Evolutionary conservation across 1,140 invertebrate genomes (phyloP).

Genomic region (Drosophila baimaii): DNA sequence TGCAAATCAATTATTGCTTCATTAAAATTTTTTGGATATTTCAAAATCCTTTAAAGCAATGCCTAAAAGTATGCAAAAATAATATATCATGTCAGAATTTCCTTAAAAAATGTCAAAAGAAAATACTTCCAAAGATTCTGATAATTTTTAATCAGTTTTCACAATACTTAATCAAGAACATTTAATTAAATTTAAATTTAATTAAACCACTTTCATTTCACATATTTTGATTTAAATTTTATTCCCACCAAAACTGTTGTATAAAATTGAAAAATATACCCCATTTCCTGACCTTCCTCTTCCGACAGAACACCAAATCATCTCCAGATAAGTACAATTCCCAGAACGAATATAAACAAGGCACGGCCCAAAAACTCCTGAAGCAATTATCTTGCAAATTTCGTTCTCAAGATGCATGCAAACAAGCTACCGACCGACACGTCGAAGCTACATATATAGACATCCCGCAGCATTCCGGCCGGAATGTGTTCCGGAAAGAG

Average conservation of each 20-base stretch:
- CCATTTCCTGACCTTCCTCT: neutral
- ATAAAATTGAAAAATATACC: neutral
- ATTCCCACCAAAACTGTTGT: neutral
- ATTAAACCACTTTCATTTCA: too few relatives aligned
- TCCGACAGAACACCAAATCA: neutral
- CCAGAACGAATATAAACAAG: slow-evolving; percentile 26
- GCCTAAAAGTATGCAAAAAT: too few relatives aligned
- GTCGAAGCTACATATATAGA: slow-evolving; percentile 32
- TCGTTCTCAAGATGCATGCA: slow-evolving; percentile 27
- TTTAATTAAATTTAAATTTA: too few relatives aligned
- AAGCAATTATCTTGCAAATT: slow-evolving; percentile 55
- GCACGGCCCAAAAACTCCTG: neutral
- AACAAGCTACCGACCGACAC: slow-evolving; percentile 10
- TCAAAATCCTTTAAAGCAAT: too few relatives aligned
- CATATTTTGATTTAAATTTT: neutral
- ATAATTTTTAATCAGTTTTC: neutral
- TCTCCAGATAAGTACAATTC: slow-evolving; percentile 16
- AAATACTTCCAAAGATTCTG: too few relatives aligned
- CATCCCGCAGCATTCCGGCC: slow-evolving; percentile 12
- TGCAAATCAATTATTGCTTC: too few relatives aligned
- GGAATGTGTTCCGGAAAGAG: slow-evolving; percentile 25
- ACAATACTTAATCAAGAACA: too few relatives aligned
- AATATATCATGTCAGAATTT: too few relatives aligned
- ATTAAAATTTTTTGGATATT: too few relatives aligned
- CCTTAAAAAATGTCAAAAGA: too few relatives aligned